Conservation (phyloP, 2,113 vertebrate genomes). For the Chinchilla lanigera region DNA sequence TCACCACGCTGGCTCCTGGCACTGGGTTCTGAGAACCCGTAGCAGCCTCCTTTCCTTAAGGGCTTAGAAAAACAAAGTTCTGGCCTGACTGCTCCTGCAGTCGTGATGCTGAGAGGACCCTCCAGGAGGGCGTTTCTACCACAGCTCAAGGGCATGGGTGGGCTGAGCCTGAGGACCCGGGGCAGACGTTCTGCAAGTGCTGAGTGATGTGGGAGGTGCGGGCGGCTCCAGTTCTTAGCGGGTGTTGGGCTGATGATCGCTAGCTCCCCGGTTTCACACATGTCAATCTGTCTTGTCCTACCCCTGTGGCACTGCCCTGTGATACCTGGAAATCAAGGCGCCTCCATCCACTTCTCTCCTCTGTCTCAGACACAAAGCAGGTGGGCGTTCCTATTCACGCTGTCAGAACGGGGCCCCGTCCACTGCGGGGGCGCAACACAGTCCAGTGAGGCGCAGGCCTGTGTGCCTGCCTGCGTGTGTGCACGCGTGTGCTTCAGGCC, state of each 20-base stretch:
- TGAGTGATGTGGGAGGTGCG: not conserved
- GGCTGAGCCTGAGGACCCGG: no score
- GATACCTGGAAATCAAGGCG: not conserved
- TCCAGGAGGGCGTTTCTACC: not conserved
- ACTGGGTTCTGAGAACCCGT: not conserved
- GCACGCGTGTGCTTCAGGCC: accelerated
- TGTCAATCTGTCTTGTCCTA: not conserved
- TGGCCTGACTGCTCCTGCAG: not conserved
- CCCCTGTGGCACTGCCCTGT: no score
- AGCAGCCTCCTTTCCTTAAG: not conserved
- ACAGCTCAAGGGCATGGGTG: accelerated
- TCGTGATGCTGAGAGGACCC: not conserved
- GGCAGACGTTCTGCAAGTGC: accelerated
- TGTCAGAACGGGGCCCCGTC: not conserved
- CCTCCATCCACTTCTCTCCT: not conserved
- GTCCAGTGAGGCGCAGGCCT: not conserved
- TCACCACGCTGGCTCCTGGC: no score
- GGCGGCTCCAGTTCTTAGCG: not conserved
- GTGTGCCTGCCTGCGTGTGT: no score
- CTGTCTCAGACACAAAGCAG: not conserved
- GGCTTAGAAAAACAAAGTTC: not conserved
- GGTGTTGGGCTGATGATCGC: not conserved
- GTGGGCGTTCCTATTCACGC: not conserved
- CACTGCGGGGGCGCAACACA: not conserved
- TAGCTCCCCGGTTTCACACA: not conserved